Percentiles rank a stretch among this genome's conserved stretches.
Evolutionary conservation across 2,113 vertebrate genomes (phyloP).

Genomic region (Neopipo cinnamomea): DNA sequence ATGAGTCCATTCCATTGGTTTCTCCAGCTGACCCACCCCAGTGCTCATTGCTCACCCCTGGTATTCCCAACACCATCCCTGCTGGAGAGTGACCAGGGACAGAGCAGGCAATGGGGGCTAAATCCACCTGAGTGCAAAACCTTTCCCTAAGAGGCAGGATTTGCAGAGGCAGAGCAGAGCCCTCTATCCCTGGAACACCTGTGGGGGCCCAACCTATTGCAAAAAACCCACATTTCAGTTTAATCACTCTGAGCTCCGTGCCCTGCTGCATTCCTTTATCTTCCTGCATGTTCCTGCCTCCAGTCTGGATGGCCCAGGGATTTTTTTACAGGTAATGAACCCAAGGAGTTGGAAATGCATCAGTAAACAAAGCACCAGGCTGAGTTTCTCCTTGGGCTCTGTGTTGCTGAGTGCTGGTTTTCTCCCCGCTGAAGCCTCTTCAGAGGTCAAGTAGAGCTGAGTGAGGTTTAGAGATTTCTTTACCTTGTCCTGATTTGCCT

Average conservation of each 20-base stretch:
- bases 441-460: background rate
- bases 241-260: background rate
- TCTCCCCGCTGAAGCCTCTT: background rate
- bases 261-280: background rate
- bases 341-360: background rate
- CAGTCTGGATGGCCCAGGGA: accelerated
- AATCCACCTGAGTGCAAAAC: background rate
- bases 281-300: background rate
- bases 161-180: background rate
- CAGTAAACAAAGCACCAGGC: background rate
- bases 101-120: background rate
- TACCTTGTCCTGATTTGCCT: background rate
- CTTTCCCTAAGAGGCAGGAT: background rate
- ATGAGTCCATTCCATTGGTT: accelerated
- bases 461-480: background rate
- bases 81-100: accelerated
- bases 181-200: background rate
- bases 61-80: background rate
- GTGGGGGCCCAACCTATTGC: background rate
- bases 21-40: background rate
- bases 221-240: background rate
- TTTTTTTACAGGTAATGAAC: background rate
- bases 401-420: background rate
- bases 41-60: background rate
- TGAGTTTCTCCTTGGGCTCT: background rate